phyloP scores from a whole-genome alignment of 2,888 invertebrate species.

The Saturnia japonica region DNA sequence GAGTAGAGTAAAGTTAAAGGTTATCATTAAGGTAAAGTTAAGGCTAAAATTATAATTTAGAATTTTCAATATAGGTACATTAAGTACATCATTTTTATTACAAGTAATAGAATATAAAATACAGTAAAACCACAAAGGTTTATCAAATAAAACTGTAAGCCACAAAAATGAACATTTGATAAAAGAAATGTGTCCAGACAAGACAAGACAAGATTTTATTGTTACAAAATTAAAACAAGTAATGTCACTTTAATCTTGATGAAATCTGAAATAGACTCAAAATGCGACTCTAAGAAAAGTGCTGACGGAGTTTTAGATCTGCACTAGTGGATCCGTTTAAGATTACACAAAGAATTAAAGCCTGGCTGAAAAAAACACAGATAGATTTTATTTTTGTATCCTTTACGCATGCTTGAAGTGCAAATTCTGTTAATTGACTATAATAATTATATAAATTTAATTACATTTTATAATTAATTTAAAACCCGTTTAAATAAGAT shows the following conservation, averaged over 20 bases:
- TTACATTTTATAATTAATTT: too few species aligned
- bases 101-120: neutral
- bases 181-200: neutral
- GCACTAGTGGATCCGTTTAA: neutral
- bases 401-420: neutral
- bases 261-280: neutral
- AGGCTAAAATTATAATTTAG: neutral
- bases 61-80: neutral
- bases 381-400: neutral
- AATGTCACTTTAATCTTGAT: neutral
- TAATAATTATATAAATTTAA: too few species aligned
- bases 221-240: neutral
- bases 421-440: neutral
- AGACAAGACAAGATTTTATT: neutral
- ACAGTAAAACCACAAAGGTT: neutral
- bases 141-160: neutral
- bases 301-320: neutral
- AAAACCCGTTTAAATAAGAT: neutral
- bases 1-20: conserved; percentile 7
- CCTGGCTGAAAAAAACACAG: neutral
- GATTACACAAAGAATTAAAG: neutral
- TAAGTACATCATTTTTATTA: neutral
- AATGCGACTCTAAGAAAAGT: neutral
- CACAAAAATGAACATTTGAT: neutral
- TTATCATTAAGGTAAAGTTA: conserved; percentile 6